Conservation (phyloP, 2,888 invertebrate species). For the Cephonodes hylas region DNA sequence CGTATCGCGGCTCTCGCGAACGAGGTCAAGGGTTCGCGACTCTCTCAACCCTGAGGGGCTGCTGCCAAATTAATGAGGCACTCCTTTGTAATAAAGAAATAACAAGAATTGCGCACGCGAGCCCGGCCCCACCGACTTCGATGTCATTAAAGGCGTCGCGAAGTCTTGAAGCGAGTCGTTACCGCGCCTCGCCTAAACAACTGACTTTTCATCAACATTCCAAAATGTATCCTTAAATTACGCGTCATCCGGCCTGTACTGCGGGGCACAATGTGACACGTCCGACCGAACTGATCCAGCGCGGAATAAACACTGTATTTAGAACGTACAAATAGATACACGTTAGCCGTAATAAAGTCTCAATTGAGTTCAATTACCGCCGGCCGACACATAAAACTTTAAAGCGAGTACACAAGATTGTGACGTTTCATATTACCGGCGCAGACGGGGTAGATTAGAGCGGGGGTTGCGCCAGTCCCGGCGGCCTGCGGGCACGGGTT, state of each 20-base stretch:
- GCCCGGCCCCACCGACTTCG: constrained; percentile 66
- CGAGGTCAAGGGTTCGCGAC: constrained; percentile 79
- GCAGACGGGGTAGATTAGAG: constrained; percentile 56
- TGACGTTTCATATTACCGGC: constrained; percentile 45
- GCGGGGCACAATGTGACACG: constrained; percentile 16
- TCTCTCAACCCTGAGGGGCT: constrained; percentile 76
- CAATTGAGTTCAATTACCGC: constrained; percentile 6
- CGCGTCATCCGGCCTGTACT: constrained; percentile 37
- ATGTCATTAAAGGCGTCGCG: constrained; percentile 76
- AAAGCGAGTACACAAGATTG: constrained; percentile 29
- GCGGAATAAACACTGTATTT: not conserved
- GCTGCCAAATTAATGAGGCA: constrained; percentile 82
- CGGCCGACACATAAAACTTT: constrained; percentile 8
- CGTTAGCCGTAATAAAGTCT: not conserved
- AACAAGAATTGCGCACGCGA: constrained; percentile 81
- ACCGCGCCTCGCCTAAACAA: constrained; percentile 73
- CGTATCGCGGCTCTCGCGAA: constrained; percentile 70
- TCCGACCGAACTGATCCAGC: not conserved
- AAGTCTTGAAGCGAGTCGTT: constrained; percentile 71
- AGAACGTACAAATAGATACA: not conserved
- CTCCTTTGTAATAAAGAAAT: constrained; percentile 82
- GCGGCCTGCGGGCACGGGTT: constrained; percentile 64
- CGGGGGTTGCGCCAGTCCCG: constrained; percentile 42
- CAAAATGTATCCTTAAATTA: constrained; percentile 52
- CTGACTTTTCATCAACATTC: constrained; percentile 61